Percentiles rank a stretch among this genome's conserved stretches.
Evolutionary conservation across 2,888 invertebrate species (phyloP).

Genomic region (Diachrysia chrysitis): DNA sequence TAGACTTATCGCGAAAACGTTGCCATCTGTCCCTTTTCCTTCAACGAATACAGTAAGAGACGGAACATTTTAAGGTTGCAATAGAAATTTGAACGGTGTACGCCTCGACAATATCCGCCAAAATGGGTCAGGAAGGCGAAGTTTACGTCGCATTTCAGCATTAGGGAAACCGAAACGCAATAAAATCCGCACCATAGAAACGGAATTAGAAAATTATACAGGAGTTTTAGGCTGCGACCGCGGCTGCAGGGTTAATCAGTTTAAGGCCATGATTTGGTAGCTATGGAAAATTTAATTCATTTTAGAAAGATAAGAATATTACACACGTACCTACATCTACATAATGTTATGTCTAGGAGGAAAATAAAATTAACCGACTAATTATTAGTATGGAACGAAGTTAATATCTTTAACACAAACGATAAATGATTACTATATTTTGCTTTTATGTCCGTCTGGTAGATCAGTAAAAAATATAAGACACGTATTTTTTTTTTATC

Average conservation of each 20-base stretch:
- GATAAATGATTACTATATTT: no score
- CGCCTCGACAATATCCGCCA: slow-evolving; percentile 81
- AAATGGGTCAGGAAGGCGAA: slow-evolving; percentile 89
- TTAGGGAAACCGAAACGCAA: slow-evolving; percentile 83
- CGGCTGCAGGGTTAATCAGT: slow-evolving; percentile 39
- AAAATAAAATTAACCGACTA: background rate
- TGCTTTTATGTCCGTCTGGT: no score
- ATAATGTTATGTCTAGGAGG: no score
- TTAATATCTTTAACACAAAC: no score
- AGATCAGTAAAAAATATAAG: no score
- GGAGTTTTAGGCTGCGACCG: slow-evolving; percentile 58
- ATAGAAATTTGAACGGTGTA: slow-evolving; percentile 80
- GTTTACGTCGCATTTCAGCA: slow-evolving; percentile 84
- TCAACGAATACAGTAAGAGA: slow-evolving; percentile 69
- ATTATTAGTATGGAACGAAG: no score
- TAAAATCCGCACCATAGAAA: slow-evolving; percentile 78
- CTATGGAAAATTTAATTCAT: slow-evolving; percentile 1
- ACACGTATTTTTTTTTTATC: no score
- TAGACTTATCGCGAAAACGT: slow-evolving; percentile 71
- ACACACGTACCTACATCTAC: no score
- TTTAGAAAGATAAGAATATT: background rate
- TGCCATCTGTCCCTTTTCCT: slow-evolving; percentile 67
- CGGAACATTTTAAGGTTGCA: slow-evolving; percentile 70
- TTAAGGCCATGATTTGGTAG: slow-evolving; percentile 46
- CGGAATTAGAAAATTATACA: slow-evolving; percentile 83